Percentiles rank a stretch among this genome's conserved stretches.
phyloP scores from a whole-genome alignment of 2,888 invertebrate genomes.

The Hyposoter didymator region DNA sequence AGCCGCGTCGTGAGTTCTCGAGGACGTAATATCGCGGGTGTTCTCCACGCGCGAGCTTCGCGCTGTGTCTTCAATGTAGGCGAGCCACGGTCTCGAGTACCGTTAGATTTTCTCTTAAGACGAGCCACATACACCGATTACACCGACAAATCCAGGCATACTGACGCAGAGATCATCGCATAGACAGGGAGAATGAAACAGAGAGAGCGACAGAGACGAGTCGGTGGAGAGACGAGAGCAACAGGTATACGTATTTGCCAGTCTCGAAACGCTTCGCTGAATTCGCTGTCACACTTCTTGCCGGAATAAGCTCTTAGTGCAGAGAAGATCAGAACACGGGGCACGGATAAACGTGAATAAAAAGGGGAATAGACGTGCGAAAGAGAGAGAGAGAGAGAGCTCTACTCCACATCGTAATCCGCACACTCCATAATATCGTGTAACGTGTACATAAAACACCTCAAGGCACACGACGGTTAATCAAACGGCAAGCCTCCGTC shows the following conservation, averaged over 20 bases:
- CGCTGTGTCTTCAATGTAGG: constrained; percentile 50
- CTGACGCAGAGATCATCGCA: constrained; percentile 22
- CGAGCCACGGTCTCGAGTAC: constrained; percentile 70
- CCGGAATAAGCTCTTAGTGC: constrained; percentile 67
- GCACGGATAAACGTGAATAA: constrained; percentile 14
- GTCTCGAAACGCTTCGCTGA: constrained; percentile 69
- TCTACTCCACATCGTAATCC: constrained; percentile 70
- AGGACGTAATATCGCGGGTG: constrained; percentile 77
- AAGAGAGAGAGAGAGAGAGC: constrained; percentile 38
- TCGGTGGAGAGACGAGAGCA: constrained; percentile 32
- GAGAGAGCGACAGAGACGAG: constrained; percentile 36
- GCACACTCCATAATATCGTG: constrained; percentile 66
- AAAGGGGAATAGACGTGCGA: constrained; percentile 9
- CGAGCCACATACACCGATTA: constrained; percentile 20
- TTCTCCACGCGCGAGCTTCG: constrained; percentile 30
- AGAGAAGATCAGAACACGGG: constrained; percentile 44
- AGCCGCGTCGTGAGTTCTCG: constrained; percentile 58
- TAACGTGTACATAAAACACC: constrained; percentile 54
- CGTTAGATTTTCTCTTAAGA: constrained; percentile 81
- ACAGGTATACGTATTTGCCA: constrained; percentile 40
- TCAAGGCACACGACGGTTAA: constrained; percentile 47
- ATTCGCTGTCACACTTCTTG: constrained; percentile 70
- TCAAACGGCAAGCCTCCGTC: constrained; percentile 35
- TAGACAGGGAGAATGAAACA: constrained; percentile 24
- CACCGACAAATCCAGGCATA: constrained; percentile 51